Conservation (phyloP, 2,797 vertebrate species). For the Buphagus erythrorhynchus region DNA sequence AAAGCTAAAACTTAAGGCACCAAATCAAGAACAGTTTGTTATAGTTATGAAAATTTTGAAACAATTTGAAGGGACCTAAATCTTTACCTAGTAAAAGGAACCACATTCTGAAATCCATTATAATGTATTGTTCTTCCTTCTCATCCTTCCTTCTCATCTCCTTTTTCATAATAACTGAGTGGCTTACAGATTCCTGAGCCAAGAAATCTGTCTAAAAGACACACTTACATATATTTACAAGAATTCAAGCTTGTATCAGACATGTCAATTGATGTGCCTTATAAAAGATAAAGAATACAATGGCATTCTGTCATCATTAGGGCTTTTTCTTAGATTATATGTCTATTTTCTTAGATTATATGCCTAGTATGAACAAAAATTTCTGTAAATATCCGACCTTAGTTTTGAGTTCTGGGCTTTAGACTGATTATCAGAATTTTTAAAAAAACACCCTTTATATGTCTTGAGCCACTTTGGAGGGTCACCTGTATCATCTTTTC, state of each 20-base stretch:
- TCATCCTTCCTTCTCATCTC: not conserved
- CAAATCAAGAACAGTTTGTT: not conserved
- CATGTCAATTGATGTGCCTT: not conserved
- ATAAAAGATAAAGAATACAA: not conserved
- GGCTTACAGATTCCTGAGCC: not conserved
- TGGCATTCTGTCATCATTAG: not conserved
- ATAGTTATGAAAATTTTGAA: not conserved
- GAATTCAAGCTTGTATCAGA: not conserved
- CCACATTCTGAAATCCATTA: not conserved
- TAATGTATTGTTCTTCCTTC: not conserved
- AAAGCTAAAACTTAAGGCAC: not conserved
- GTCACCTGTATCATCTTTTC: not conserved
- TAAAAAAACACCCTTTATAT: fast-evolving
- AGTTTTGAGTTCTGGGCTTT: not conserved
- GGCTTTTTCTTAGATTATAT: not conserved
- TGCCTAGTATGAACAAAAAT: not conserved
- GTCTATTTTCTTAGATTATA: no score
- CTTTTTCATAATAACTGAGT: not conserved
- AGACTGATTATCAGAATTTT: not conserved
- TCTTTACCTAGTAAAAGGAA: not conserved
- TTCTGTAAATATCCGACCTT: not conserved
- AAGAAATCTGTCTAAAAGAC: not conserved
- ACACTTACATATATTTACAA: not conserved
- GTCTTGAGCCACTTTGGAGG: not conserved
- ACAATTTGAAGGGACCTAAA: not conserved